Base-by-base conservation (phyloP, 2,888 invertebrate genomes). In the Eupithecia subfuscata region DNA sequence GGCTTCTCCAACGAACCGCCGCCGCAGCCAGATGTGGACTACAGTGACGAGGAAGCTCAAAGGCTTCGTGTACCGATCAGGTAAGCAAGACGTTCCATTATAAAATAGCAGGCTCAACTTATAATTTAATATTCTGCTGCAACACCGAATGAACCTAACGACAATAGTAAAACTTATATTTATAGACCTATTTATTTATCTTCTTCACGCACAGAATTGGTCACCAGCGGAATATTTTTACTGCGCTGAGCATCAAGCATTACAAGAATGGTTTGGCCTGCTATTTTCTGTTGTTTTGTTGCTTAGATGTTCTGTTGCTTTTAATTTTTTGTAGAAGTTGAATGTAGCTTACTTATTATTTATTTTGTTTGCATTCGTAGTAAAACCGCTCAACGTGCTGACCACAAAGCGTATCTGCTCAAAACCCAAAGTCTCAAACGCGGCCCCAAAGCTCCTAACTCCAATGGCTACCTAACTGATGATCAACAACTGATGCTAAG, bases 1-100 rank as follows among this genome's bases (percentile, higher is more conserved):
- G 98, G 98, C 22, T 98, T 98, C 91, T 98, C 98, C 86, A 98
- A 98, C 88, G 98, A 98, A 88, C 97, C 97, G 14, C 98, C 98
- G 6, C 97, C 97, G 40, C 97, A 98, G 86, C 98, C 98, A 34
- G 98, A 98, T 91, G 96, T 98, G 77, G 98, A 98, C 91, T 98
- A 98, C 90, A 98, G 98, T 71, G 98, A 98, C 87, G 98, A 98
- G 92, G 98, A 98, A 88, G 97, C 96, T 75, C 96, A 96, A 82
- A 91, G 95, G 79, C 89, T 95, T 85, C 94, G 96, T 77, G 95
- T 96, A 79, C 96, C 96, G 56, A 95, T 96, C 89, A 96, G 96
- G 96, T 96, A 94, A 73, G 34, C 18, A 45, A 40, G 37, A 43
- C 11, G 22, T 9, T 43, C 37, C 12, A 25, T 40, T 7, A 16